These are phyloP conservation scores for Gasteruption jaculator DNA, from an alignment of 2,888 invertebrate genomes.

Conservation along the genomic window DNA sequence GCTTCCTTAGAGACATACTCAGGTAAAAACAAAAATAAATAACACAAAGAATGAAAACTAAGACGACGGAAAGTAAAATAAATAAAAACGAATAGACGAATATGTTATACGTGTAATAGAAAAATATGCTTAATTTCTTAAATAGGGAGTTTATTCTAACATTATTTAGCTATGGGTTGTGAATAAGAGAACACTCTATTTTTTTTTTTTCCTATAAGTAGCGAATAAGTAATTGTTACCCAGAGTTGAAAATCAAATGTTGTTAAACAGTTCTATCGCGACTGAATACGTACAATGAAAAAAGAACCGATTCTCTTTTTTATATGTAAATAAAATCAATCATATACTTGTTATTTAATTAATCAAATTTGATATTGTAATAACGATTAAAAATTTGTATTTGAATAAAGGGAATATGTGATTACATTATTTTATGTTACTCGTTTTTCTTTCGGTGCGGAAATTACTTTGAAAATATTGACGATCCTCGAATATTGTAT, in stretches of 20 bases:
- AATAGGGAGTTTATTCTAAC: too few species aligned
- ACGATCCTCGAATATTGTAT: too few species aligned
- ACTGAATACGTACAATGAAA: constrained; percentile 30
- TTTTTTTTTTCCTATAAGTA: constrained; percentile 23
- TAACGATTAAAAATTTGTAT: constrained; percentile 23
- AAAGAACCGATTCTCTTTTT: too few species aligned
- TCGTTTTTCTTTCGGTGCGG: neutral
- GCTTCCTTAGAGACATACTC: too few species aligned
- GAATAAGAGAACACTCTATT: constrained; percentile 31
- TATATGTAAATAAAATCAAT: constrained; percentile 29
- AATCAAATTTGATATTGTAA: too few species aligned
- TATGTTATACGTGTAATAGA: too few species aligned
- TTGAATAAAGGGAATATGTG: constrained; percentile 26
- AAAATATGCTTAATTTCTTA: too few species aligned
- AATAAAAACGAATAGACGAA: too few species aligned
- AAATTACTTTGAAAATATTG: neutral
- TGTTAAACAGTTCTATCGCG: constrained; percentile 30
- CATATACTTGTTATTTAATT: constrained; percentile 35
- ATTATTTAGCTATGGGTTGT: constrained; percentile 34
- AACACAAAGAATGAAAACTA: too few species aligned
- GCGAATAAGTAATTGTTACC: too few species aligned
- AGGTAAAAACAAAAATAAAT: constrained; percentile 6
- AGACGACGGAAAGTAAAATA: too few species aligned
- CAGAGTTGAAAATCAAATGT: too few species aligned
- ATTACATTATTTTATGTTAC: neutral